Evolutionary conservation across 2,797 vertebrate genomes (phyloP).

Genomic region (Champsocephalus esox): DNA sequence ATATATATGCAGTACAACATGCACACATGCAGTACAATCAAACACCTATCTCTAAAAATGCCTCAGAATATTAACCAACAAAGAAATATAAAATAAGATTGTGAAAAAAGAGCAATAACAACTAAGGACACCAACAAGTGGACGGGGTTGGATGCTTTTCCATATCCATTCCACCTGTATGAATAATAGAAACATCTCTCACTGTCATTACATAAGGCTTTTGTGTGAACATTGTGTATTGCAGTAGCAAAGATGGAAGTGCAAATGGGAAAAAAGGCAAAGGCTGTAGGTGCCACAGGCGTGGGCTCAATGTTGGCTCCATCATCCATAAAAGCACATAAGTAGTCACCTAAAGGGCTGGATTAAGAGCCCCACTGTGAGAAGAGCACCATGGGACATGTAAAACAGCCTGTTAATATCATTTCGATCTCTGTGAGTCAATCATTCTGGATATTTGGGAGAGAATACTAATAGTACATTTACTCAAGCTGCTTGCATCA

Average conservation of each 20-base stretch:
- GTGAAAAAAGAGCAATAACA: constrained; percentile 50
- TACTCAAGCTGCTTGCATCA: constrained; percentile 53
- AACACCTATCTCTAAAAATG: constrained; percentile 1
- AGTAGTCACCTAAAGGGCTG: constrained; percentile 81
- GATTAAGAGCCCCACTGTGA: constrained; percentile 73
- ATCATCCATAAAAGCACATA: constrained; percentile 80
- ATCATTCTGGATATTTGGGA: constrained; percentile 67
- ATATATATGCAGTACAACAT: constrained; percentile 4
- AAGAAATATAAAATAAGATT: constrained; percentile 34
- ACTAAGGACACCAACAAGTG: constrained; percentile 45
- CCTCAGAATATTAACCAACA: constrained; percentile 20
- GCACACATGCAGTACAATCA: constrained; percentile 17
- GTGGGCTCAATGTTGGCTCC: constrained; percentile 69
- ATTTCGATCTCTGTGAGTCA: constrained; percentile 73
- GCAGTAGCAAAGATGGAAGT: constrained; percentile 54
- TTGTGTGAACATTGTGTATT: constrained; percentile 70
- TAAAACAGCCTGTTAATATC: constrained; percentile 82
- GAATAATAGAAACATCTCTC: constrained; percentile 75
- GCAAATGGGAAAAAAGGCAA: constrained; percentile 70
- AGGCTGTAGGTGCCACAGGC: constrained; percentile 70
- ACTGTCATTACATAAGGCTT: constrained; percentile 71
- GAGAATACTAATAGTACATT: constrained; percentile 52
- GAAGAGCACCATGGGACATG: constrained; percentile 78
- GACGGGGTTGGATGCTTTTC: constrained; percentile 53
- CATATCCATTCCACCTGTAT: constrained; percentile 65